Percentiles rank a stretch among this genome's conserved stretches.
phyloP scores from a whole-genome alignment of 2,888 invertebrate genomes.

The Melanotus villosus region DNA sequence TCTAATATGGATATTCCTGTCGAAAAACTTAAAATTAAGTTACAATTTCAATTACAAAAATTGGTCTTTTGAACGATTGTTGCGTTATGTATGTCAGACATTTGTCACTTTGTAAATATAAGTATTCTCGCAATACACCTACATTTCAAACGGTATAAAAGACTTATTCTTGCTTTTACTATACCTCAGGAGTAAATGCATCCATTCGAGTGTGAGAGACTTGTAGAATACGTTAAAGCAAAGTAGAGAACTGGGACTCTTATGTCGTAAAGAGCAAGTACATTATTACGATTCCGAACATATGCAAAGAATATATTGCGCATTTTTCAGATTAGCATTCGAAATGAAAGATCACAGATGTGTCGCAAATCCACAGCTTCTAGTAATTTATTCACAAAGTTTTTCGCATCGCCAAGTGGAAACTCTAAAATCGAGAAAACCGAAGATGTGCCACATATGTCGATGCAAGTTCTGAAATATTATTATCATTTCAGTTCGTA shows the following conservation, averaged over 20 bases:
- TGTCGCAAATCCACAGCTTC: constrained; percentile 48
- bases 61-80: too few relatives aligned
- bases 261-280: constrained; percentile 19
- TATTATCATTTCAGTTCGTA: background rate
- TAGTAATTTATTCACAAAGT: constrained; percentile 55
- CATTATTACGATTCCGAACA: constrained; percentile 26
- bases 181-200: background rate
- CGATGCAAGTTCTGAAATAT: background rate
- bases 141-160: too few relatives aligned
- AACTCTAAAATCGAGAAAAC: constrained; percentile 51
- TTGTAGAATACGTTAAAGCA: background rate
- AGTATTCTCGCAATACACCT: too few relatives aligned
- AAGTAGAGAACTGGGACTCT: background rate
- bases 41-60: too few relatives aligned
- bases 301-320: constrained; percentile 33
- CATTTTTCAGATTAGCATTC: constrained; percentile 36
- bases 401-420: constrained; percentile 42
- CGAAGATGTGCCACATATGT: constrained; percentile 49
- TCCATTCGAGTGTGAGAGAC: background rate
- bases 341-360: constrained; percentile 44
- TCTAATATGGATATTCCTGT: too few relatives aligned
- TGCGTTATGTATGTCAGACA: too few relatives aligned
- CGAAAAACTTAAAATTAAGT: too few relatives aligned
- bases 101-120: too few relatives aligned
- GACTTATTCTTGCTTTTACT: background rate